Evolutionary conservation across 2,797 vertebrate genomes (phyloP).

Genomic region (Gastrophryne carolinensis): DNA sequence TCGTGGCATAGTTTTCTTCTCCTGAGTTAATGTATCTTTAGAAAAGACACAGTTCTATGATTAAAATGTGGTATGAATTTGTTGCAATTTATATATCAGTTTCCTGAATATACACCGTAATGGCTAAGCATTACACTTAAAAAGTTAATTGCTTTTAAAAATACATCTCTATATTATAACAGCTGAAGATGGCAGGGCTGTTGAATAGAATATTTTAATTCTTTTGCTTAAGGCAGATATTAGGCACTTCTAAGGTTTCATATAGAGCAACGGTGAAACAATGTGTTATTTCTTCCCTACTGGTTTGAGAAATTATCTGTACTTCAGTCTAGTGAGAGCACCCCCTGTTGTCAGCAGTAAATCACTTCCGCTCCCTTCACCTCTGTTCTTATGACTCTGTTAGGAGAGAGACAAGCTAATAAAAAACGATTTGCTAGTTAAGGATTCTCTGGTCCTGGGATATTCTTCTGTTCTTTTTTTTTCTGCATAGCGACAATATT

Average conservation of each 20-base stretch:
- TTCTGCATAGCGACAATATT: constrained; percentile 62
- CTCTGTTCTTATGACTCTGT: constrained; percentile 71
- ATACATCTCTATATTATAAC: constrained; percentile 82
- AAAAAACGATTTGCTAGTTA: constrained; percentile 73
- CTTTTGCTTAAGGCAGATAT: constrained; percentile 78
- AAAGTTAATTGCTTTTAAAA: constrained; percentile 80
- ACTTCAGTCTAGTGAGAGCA: constrained; percentile 75
- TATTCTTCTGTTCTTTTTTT: constrained; percentile 61
- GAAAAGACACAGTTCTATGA: constrained; percentile 69
- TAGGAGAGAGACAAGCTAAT: constrained; percentile 76
- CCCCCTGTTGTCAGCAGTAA: constrained; percentile 77
- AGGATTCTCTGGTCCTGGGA: constrained; percentile 64
- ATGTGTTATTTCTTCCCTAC: constrained; percentile 74
- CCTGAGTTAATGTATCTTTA: constrained; percentile 68
- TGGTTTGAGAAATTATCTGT: constrained; percentile 72
- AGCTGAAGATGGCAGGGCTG: constrained; percentile 73
- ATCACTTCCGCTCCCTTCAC: constrained; percentile 69
- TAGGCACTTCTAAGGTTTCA: constrained; percentile 79
- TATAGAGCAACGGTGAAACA: constrained; percentile 68
- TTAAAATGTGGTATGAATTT: constrained; percentile 70
- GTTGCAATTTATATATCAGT: constrained; percentile 66
- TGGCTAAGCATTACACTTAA: constrained; percentile 65
- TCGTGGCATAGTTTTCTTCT: constrained; percentile 67
- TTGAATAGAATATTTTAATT: constrained; percentile 77
- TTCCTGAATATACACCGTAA: constrained; percentile 64